phyloP scores from a whole-genome alignment of 2,797 vertebrate species.

The Oceanodroma leucorhoa region DNA sequence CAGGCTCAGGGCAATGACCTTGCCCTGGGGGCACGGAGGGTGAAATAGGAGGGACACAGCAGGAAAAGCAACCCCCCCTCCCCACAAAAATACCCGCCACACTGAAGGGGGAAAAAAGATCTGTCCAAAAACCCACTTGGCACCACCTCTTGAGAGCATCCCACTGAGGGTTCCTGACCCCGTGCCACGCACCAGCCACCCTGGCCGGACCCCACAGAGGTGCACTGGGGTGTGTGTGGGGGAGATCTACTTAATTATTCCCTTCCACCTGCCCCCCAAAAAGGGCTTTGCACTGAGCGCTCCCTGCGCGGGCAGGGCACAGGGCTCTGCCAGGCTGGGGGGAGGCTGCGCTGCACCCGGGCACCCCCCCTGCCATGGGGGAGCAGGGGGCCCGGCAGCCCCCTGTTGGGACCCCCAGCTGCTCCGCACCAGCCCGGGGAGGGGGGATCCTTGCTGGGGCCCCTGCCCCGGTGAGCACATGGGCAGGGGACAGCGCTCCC shows the following conservation, averaged over 20 bases:
- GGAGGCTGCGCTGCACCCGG: not conserved
- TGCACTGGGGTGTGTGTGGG: not conserved
- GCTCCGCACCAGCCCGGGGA: not conserved
- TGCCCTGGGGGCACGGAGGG: not conserved
- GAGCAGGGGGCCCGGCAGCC: not conserved
- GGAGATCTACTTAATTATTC: no score
- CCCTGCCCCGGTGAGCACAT: not conserved
- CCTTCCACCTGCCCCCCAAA: no score
- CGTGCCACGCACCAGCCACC: accelerated
- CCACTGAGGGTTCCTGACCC: not conserved
- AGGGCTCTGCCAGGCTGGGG: not conserved
- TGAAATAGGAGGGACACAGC: accelerated
- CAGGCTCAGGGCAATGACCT: not conserved
- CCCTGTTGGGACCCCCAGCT: not conserved
- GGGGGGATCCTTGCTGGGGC: not conserved
- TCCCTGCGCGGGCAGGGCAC: not conserved
- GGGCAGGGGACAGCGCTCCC: not conserved
- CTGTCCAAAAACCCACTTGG: accelerated
- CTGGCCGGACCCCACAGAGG: not conserved
- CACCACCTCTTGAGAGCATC: not conserved
- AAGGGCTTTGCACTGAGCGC: accelerated
- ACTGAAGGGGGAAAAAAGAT: not conserved
- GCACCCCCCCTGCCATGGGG: not conserved
- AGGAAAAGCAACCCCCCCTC: not conserved
- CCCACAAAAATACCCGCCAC: no score